Percentiles rank a stretch among this genome's conserved stretches.
phyloP scores from a whole-genome alignment of 2,888 invertebrate genomes.

The Drosophila buzzatii region DNA sequence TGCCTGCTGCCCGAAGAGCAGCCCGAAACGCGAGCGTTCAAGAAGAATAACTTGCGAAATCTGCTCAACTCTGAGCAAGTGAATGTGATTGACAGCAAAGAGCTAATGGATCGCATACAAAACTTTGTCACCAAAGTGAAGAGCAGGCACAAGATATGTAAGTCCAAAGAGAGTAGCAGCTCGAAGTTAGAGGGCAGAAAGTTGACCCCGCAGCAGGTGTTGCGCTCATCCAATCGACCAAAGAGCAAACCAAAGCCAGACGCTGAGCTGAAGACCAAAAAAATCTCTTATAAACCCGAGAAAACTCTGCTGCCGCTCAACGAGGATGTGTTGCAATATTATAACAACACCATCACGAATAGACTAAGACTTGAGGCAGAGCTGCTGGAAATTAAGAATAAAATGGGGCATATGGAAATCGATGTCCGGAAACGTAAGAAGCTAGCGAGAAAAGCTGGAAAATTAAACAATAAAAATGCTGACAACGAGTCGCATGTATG shows the following conservation, averaged over 20 bases:
- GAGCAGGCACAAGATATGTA: conserved; percentile 5
- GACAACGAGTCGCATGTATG: background rate
- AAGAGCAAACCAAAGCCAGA: background rate
- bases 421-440: no score
- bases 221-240: conserved; percentile 21
- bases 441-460: background rate
- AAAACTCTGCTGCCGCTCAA: background rate
- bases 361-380: background rate
- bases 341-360: background rate
- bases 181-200: background rate
- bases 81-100: conserved; percentile 1
- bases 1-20: background rate
- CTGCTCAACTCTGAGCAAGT: conserved; percentile 9
- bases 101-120: background rate
- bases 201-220: background rate
- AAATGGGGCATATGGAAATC: background rate
- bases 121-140: rapidly evolving
- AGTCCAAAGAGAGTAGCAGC: background rate
- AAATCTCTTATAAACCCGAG: background rate
- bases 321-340: background rate
- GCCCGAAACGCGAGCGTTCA: background rate
- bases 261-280: no score
- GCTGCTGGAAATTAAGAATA: no score
- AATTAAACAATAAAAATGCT: background rate
- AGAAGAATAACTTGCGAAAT: background rate